Evolutionary conservation across 2,113 vertebrate species (phyloP).

Genomic region (Psilopogon haemacephalus): DNA sequence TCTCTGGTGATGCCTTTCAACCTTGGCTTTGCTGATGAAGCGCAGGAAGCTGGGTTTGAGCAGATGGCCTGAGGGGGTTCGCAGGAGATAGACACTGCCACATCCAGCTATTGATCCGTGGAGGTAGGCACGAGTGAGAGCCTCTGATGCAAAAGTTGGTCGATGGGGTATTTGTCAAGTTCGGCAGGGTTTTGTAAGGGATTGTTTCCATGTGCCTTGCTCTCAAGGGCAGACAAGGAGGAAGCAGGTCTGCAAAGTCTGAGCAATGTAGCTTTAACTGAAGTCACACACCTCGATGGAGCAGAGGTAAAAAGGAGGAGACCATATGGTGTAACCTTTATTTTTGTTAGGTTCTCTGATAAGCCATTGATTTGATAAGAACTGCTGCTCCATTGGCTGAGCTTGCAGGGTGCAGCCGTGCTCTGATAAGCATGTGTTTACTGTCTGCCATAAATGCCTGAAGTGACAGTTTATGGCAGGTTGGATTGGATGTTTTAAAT

Average conservation of each 20-base stretch:
- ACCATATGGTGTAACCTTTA: conserved; percentile 50
- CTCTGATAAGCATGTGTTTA: conserved; percentile 83
- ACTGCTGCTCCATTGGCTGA: conserved; percentile 84
- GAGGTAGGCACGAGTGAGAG: fast-evolving
- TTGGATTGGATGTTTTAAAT: conserved; percentile 68
- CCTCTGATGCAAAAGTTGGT: background rate
- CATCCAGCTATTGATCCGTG: fast-evolving
- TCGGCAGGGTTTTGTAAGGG: background rate
- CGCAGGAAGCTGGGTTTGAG: fast-evolving
- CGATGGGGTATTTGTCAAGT: background rate
- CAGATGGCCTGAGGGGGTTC: background rate
- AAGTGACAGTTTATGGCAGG: conserved; percentile 78
- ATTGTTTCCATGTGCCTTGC: background rate
- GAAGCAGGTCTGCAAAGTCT: background rate
- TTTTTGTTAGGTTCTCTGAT: conserved; percentile 71
- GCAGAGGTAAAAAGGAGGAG: conserved; percentile 57
- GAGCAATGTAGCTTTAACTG: conserved; percentile 30
- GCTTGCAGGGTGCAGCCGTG: conserved; percentile 83
- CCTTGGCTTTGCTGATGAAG: background rate
- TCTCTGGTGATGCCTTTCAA: fast-evolving
- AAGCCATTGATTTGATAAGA: conserved; percentile 80
- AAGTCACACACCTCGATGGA: background rate
- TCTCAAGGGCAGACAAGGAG: conserved; percentile 45
- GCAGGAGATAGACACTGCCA: fast-evolving
- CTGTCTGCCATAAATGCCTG: conserved; percentile 84